Conservation (phyloP, 2,888 invertebrate species). For the Serrognathus titanus region DNA sequence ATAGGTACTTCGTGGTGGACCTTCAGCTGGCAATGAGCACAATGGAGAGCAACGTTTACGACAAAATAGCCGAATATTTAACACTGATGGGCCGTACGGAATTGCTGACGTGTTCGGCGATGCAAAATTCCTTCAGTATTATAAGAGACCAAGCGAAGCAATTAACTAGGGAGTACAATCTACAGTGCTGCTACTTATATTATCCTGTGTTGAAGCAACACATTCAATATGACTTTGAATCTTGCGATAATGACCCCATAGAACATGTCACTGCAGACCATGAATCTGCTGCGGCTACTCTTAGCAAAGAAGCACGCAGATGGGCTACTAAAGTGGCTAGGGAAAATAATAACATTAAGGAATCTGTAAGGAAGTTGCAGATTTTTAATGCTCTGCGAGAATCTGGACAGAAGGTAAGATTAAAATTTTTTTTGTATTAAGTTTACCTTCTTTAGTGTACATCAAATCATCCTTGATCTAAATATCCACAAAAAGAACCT, state of each 20-base stretch:
- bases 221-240: constrained; percentile 77
- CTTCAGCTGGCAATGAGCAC: constrained; percentile 80
- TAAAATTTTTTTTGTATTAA: too few relatives aligned
- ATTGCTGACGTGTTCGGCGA: constrained; percentile 86
- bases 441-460: too few relatives aligned
- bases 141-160: constrained; percentile 84
- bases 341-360: constrained; percentile 71
- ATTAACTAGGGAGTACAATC: constrained; percentile 87
- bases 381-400: constrained; percentile 74
- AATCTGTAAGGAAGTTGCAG: constrained; percentile 66
- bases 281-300: constrained; percentile 72
- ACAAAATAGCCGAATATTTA: constrained; percentile 72
- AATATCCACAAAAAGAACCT: too few relatives aligned
- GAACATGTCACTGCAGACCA: constrained; percentile 79
- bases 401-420: constrained; percentile 70
- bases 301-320: constrained; percentile 85
- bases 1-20: constrained; percentile 85
- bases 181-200: constrained; percentile 88
- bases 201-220: constrained; percentile 93
- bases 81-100: constrained; percentile 86
- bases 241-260: constrained; percentile 85
- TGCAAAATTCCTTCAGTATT: constrained; percentile 87
- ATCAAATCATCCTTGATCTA: too few relatives aligned
- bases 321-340: constrained; percentile 86
- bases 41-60: constrained; percentile 90